Base-by-base conservation (phyloP, 2,888 invertebrate species). In the Sarcophaga rosellei region DNA sequence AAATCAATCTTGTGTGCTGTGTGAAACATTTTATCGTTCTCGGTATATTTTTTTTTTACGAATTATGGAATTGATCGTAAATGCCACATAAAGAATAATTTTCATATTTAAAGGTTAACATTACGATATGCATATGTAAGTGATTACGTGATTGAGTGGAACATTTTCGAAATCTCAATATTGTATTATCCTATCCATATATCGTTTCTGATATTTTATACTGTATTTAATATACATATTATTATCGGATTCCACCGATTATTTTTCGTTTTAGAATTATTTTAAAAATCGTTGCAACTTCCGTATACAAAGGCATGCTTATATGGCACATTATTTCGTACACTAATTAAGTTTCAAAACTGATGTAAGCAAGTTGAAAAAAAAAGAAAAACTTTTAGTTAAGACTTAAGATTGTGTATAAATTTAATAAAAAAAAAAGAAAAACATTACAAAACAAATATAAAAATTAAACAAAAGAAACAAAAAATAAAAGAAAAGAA, bases 291-390 rank as follows among this genome's bases (percentile, higher is more conserved):
- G 57, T 59, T 66, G 59, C n/a, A 59, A 25, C 35, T 53, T 53
- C 53, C 57, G 6, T 35, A 57, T 66, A 53, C 10, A 66, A 20
- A 61, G 35, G 72, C 59, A 57, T 72, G 72, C 59, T 35, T 44
- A 57, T 20, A 44, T 66, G 65, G 65, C 65, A 66, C 25, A 72
- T 72, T 25, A 61, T 62, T n/a, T 85, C 72, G 75, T 35, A 35
- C 35, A 53, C 17, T 53, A 77, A 80, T 79, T 86, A 85, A 87
- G 85, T 80, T 87, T 84, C 80, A 53, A 82, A 79, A 72, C 53
- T 72, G 17, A 1, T 35, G 10, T 35, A 35, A 35, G 10, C 35
- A 35, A 35, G 10, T 35, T 53, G 47, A 47, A 47, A 47, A 15
- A 47, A 4, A 15, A 47, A 4, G 12, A 53, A 53, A 53, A 35